Base-by-base conservation (phyloP, 1,140 invertebrate genomes). In the Bombyx mandarina region DNA sequence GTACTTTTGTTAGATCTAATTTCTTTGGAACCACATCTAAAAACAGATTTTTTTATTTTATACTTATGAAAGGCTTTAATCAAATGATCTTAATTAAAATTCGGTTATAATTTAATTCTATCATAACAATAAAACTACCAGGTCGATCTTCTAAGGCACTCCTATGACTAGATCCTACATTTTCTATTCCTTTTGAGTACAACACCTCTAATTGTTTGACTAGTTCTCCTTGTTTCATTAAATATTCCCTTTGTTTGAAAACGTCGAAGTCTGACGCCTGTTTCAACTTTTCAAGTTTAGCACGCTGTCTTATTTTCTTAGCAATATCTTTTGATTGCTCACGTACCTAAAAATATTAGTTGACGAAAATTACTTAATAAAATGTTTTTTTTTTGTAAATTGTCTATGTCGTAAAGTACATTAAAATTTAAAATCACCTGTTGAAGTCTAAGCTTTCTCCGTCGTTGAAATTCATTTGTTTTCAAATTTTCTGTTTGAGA, bases 301-400 rank as follows among this genome's bases (percentile, higher is more conserved):
- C 78, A 44, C 79, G 78, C 63, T 84, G 74, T 66, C 86, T 69
- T 61, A 88, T 81, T 75, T 83, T 81, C 63, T 86, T 87, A 12
- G 86, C 86, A 45, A 88, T 87, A 49, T 87, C 85, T 75, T 87
- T 87, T 61, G 86, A 88, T 65, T 88, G 86, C 75, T 88, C 86
- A 55, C 86, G 75, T 61, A 88, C 86, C 86, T 88, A 79, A 63
- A 76, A 74, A 7, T 7, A 54, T 44, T 60, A 3, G 51, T 42
- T 58, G 42, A 45, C 43, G 43, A 18, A 12, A 47, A 35, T 35
- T 43, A 54, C 45, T 61, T 57, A 35, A 57, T 35, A 57, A 60
- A 51, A 51, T 35, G 26, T 7, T 35, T 8, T 8, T 26, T 8
- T 58, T 58, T 56, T 57, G 44, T 42, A 12, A 4, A 57, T 12